Conservation (phyloP, 2,113 vertebrate genomes). For the Phrynosoma platyrhinos region DNA sequence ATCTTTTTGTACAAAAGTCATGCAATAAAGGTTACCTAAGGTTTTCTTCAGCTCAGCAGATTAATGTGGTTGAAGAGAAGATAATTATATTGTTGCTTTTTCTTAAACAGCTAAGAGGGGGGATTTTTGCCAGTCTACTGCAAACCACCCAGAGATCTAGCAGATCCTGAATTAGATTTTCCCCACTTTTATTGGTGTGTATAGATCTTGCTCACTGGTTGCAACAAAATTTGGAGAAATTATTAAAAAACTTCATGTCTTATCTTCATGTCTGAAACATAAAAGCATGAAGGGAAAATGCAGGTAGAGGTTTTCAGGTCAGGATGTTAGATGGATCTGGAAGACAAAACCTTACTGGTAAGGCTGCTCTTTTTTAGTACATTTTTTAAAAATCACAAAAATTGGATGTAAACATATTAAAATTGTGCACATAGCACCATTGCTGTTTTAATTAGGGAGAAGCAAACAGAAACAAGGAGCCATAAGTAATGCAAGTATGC, state of each 20-base stretch:
- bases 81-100: background rate
- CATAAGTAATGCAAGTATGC: constrained; percentile 73
- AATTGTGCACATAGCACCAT: constrained; percentile 70
- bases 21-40: too few relatives aligned
- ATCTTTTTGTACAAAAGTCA: too few relatives aligned
- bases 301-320: background rate
- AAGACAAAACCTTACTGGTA: background rate
- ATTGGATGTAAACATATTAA: constrained; percentile 78
- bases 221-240: background rate
- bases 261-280: background rate
- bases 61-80: too few relatives aligned
- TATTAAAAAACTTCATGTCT: background rate
- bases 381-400: constrained; percentile 22
- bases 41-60: too few relatives aligned
- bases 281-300: background rate
- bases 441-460: constrained; percentile 85
- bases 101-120: background rate
- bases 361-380: background rate
- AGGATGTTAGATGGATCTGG: background rate
- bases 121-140: background rate
- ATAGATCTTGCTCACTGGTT: background rate
- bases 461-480: constrained; percentile 81
- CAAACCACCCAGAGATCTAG: background rate
- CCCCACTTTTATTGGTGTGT: background rate
- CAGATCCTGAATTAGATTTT: background rate